phyloP scores from a whole-genome alignment of 23 tunicate species.

The Phallusia fumigata region DNA sequence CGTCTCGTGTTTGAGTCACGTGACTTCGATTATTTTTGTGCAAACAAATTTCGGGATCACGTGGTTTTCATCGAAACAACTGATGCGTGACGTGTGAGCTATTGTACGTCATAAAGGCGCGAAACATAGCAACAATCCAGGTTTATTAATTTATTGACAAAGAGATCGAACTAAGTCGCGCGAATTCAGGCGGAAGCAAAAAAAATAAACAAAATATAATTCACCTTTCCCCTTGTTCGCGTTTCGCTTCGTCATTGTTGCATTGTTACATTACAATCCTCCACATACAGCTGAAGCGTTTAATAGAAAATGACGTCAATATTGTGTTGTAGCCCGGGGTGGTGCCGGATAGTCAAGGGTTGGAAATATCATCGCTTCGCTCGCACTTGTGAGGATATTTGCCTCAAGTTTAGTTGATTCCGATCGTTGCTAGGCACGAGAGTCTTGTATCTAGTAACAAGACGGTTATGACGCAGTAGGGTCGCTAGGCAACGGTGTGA shows the following conservation, averaged over 20 bases:
- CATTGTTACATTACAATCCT: neutral
- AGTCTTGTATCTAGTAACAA: neutral
- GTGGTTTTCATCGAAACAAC: neutral
- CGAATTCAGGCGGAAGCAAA: neutral
- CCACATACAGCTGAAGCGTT: neutral
- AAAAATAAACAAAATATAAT: neutral
- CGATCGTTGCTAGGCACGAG: no score
- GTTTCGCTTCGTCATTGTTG: constrained; percentile 7
- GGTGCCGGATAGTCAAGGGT: neutral
- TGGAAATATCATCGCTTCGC: neutral
- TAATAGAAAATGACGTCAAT: neutral
- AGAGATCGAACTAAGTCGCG: neutral
- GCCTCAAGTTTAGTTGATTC: no score
- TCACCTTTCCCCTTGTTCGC: neutral
- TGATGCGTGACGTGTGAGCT: neutral
- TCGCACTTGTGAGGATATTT: no score
- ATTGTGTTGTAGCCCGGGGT: constrained; percentile 1
- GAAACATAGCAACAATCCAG: neutral
- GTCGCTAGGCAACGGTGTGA: neutral
- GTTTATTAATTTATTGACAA: neutral
- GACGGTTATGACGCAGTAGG: neutral
- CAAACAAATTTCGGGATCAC: constrained; percentile 4
- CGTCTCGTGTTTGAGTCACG: constrained; percentile 1
- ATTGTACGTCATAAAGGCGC: neutral
- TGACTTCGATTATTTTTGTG: neutral